These are phyloP conservation scores for Todiramphus chloris DNA, from an alignment of 2,113 vertebrate genomes.

Conservation along the genomic window DNA sequence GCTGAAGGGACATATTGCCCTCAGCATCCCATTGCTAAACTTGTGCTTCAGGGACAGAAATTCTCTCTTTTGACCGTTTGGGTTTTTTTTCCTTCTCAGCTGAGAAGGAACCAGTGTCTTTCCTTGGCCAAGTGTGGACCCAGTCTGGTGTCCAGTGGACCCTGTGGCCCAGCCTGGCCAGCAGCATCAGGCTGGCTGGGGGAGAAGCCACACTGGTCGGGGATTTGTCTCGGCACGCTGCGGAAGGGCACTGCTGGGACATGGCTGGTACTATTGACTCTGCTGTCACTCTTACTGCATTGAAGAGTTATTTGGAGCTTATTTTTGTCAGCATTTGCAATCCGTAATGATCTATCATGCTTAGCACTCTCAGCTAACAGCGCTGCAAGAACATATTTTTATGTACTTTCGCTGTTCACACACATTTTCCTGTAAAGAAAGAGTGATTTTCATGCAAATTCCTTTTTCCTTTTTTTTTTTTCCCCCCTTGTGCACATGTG, in stretches of 20 bases:
- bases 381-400: neutral
- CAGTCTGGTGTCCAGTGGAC: neutral
- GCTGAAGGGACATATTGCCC: neutral
- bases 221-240: rapidly evolving
- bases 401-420: neutral
- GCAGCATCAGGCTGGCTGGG: neutral
- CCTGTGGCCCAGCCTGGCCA: neutral
- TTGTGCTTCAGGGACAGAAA: neutral
- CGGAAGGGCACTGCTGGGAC: neutral
- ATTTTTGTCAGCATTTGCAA: neutral
- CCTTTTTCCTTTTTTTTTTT: neutral
- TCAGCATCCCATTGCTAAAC: neutral
- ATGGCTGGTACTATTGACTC: neutral
- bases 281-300: neutral
- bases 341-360: neutral
- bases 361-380: neutral
- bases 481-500: neutral
- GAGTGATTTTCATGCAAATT: neutral
- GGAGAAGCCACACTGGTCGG: rapidly evolving
- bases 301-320: neutral
- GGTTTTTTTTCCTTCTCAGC: too few relatives aligned
- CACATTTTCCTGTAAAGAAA: neutral
- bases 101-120: neutral
- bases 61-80: neutral
- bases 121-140: neutral